Percentiles rank a stretch among this genome's conserved stretches.
Conservation (phyloP, 2,888 invertebrate species). For the Octonoba sinensis region DNA sequence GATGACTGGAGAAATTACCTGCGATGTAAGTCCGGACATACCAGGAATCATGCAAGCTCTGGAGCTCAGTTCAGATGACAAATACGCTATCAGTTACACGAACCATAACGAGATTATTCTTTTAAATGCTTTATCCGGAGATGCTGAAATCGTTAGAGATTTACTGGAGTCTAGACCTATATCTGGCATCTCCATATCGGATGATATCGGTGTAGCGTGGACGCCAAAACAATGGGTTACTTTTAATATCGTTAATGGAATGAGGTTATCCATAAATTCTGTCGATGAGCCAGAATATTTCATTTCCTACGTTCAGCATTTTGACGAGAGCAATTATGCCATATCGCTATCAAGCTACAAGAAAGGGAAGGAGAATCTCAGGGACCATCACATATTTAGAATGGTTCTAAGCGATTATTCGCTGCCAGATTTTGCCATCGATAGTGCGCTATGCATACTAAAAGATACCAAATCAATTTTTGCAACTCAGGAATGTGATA, state of each 20-base stretch:
- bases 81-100: conserved; percentile 94
- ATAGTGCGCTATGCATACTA: conserved; percentile 42
- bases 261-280: conserved; percentile 27
- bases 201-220: conserved; percentile 82
- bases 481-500: conserved; percentile 25
- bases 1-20: conserved; percentile 92
- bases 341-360: conserved; percentile 29
- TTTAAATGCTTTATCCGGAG: conserved; percentile 93
- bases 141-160: conserved; percentile 83
- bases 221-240: conserved; percentile 81
- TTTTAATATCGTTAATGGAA: conserved; percentile 74
- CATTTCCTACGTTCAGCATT: conserved; percentile 44
- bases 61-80: conserved; percentile 92
- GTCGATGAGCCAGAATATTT: conserved; percentile 44
- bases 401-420: conserved; percentile 21
- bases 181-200: conserved; percentile 78
- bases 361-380: conserved; percentile 46
- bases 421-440: conserved; percentile 33
- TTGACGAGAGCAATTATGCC: conserved; percentile 30
- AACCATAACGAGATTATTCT: conserved; percentile 95
- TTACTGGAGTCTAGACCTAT: conserved; percentile 75
- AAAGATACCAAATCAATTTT: conserved; percentile 34
- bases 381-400: conserved; percentile 38
- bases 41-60: conserved; percentile 97
- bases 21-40: conserved; percentile 87